These are phyloP conservation scores for Taeniopygia guttata DNA, from an alignment of 2,797 vertebrate species.

Conservation along the genomic window DNA sequence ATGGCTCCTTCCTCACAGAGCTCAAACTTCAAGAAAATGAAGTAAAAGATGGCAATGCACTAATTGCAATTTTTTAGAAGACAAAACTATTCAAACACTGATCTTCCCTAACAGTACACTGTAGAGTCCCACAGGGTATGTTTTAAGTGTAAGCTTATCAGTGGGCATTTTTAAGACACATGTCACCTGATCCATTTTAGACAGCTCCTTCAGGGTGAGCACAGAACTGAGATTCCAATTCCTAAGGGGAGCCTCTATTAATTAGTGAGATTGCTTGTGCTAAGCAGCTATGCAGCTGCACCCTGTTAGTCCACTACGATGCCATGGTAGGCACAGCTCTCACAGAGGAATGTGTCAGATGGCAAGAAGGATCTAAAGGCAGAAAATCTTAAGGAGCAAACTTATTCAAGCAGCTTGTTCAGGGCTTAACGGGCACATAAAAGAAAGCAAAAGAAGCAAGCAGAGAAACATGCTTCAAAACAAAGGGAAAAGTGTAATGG, in stretches of 20 bases:
- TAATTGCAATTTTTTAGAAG: neutral
- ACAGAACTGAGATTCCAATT: neutral
- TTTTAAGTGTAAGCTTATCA: neutral
- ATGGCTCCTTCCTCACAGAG: neutral
- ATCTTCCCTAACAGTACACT: neutral
- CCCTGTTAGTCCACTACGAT: neutral
- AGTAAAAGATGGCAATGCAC: neutral
- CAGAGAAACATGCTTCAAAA: conserved; percentile 8
- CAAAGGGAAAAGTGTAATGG: conserved; percentile 20
- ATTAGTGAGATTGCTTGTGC: neutral
- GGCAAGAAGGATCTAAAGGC: neutral
- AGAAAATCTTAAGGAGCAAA: conserved; percentile 10
- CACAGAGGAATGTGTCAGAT: conserved; percentile 18
- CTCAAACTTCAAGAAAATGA: neutral
- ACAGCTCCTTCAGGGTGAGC: neutral
- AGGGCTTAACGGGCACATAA: neutral
- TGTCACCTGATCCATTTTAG: neutral
- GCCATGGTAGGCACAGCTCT: neutral
- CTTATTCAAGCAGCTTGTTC: neutral
- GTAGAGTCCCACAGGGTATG: neutral
- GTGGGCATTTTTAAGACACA: neutral
- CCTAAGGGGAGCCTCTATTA: neutral
- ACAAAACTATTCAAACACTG: neutral
- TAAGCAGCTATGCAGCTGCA: neutral
- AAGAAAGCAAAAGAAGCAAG: conserved; percentile 18